These are phyloP conservation scores for Dipodomys ordii DNA, from an alignment of 2,113 vertebrate genomes.

Conservation along the genomic window DNA sequence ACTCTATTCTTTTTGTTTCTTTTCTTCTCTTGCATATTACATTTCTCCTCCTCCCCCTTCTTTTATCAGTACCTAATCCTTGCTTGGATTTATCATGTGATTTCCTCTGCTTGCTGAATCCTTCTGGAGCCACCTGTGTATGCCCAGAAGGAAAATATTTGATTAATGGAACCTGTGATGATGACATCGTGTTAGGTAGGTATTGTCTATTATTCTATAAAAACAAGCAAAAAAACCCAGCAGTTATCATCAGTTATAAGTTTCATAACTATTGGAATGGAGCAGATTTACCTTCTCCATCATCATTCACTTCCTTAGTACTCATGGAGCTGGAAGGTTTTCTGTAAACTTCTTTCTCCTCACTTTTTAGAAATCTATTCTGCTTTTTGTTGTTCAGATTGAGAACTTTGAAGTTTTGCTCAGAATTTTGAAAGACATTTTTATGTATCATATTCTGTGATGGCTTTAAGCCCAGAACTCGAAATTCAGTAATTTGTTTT, in stretches of 20 bases:
- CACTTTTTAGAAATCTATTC: background rate
- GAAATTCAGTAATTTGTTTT: background rate
- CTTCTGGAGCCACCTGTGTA: conserved; percentile 93
- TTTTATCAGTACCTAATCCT: conserved; percentile 92
- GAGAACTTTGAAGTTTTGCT: background rate
- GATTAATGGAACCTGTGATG: conserved; percentile 94
- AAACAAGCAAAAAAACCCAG: no score
- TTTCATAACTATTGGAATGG: background rate
- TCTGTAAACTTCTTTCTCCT: background rate
- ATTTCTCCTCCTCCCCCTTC: no score
- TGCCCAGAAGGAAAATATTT: conserved; percentile 97
- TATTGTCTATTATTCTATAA: conserved; percentile 35
- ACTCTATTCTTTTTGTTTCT: conserved; percentile 35
- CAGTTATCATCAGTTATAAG: no score
- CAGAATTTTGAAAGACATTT: background rate
- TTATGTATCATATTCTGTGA: background rate
- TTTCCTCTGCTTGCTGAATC: conserved; percentile 97
- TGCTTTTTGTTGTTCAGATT: background rate
- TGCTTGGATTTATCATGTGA: conserved; percentile 94
- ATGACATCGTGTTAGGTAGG: conserved; percentile 92
- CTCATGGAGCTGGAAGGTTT: background rate
- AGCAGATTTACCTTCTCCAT: background rate
- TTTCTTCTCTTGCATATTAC: background rate
- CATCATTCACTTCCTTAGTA: background rate
- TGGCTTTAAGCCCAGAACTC: background rate